Evolutionary conservation across 2,113 vertebrate genomes (phyloP), one percentile per base, ranked within the genome.

Genomic region (Aegotheles bennettii): DNA sequence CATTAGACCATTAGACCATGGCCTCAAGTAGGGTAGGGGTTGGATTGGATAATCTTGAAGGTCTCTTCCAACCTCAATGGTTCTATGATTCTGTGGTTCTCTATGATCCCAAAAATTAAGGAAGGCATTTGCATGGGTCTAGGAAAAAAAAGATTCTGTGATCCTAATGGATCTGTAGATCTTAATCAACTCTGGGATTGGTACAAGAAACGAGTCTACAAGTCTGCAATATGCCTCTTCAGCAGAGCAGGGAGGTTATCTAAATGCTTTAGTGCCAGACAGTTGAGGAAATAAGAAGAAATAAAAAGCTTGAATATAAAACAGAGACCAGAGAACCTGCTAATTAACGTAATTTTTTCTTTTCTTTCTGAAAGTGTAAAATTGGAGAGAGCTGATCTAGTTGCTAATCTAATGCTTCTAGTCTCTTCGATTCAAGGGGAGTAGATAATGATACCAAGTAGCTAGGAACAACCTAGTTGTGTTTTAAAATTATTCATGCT

Each of bases 321-420:
- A 78, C 7, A 87, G 84, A 75, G 80, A 64, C 48, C 69, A n/a
- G 57, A 89, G 53, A 93, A 95, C 71, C 91, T 13, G 1, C 40
- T 85, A 87, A 96, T 95, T 95, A 93, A 47, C 76, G 65, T 89
- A 63, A 48, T 57, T 67, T 92, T 88, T 93, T 63, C 78, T 86
- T 96, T 94, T 94, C 65, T 92, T 82, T 91, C 74, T 92, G 23
- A 54, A 89, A 78, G 74, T 89, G 81, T 65, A 61, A 43, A 95
- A 95, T 74, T 87, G 87, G 67, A 93, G 87, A 50, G 86, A 91
- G 89, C 91, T 84, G 92, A 92, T 96, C 84, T 96, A 89, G 94
- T 96, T 95, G 70, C 94, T 93, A 56, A 91, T 92, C 76, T 92
- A 45, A 84, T 80, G 78, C 85, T 92, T 80, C 87, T 50, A 53